Conservation (phyloP, 2,113 vertebrate genomes). For the Maccullochella peelii region DNA sequence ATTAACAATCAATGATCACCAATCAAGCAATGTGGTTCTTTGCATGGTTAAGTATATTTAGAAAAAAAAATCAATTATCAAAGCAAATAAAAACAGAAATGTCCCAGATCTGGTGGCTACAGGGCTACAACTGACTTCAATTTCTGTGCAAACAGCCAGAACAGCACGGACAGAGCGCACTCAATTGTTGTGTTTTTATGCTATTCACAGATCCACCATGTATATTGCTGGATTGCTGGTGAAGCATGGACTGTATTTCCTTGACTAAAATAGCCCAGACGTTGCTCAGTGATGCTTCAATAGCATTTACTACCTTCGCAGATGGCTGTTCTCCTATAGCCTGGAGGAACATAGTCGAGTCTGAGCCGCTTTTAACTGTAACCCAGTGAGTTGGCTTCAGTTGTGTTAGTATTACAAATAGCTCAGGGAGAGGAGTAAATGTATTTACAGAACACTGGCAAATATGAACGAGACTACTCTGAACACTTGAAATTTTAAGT, state of each 20-base stretch:
- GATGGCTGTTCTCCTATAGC: constrained; percentile 76
- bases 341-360: constrained; percentile 69
- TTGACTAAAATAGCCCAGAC: constrained; percentile 78
- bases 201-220: constrained; percentile 42
- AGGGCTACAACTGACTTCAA: neutral
- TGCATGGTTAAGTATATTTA: neutral
- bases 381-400: constrained; percentile 67
- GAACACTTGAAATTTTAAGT: neutral
- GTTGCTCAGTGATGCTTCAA: constrained; percentile 82
- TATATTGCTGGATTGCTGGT: constrained; percentile 60
- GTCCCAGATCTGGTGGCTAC: neutral
- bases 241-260: constrained; percentile 72
- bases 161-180: neutral
- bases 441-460: constrained; percentile 26
- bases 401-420: constrained; percentile 70
- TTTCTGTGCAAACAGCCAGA: constrained; percentile 33
- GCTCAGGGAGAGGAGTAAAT: constrained; percentile 40
- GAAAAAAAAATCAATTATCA: neutral
- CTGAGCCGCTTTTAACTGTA: constrained; percentile 72
- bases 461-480: constrained; percentile 33
- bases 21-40: neutral
- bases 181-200: constrained; percentile 23
- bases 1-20: neutral
- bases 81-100: constrained; percentile 5
- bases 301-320: constrained; percentile 80